Evolutionary conservation across 2,888 invertebrate species (phyloP).

Genomic region (Ptychoptera albimana): DNA sequence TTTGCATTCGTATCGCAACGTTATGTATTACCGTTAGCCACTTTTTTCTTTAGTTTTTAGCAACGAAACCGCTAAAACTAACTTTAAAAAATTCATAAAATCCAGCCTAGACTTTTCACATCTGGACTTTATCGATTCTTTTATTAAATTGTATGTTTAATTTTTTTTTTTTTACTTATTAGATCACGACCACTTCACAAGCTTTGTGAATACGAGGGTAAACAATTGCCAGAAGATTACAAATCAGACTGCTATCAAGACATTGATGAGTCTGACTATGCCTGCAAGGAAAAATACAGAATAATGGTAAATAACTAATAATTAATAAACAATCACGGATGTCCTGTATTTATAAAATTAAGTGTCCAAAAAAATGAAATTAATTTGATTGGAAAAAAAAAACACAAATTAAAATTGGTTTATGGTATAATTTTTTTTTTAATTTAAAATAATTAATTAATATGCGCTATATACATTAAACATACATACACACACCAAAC

Average conservation of each 20-base stretch:
- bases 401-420: not conserved
- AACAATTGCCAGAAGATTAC: constrained; percentile 50
- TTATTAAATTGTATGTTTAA: not conserved
- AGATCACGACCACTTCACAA: constrained; percentile 49
- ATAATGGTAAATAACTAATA: constrained; percentile 42
- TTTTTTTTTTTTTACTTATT: constrained; percentile 10
- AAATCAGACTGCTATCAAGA: constrained; percentile 67
- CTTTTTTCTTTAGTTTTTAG: too few species aligned
- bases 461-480: too few species aligned
- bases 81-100: too few species aligned
- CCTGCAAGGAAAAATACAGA: constrained; percentile 64
- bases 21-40: too few species aligned
- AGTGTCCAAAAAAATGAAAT: not conserved
- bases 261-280: constrained; percentile 61
- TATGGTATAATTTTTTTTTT: not conserved
- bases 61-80: too few species aligned
- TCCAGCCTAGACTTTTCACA: not conserved
- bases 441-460: not conserved
- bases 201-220: constrained; percentile 58
- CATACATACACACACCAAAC: too few species aligned
- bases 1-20: too few species aligned
- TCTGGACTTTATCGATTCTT: not conserved
- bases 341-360: not conserved
- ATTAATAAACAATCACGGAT: constrained; percentile 16
- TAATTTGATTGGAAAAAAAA: too few species aligned